These are phyloP conservation scores for Hirundichthys speculiger DNA, from an alignment of 2,113 vertebrate genomes.

Conservation along the genomic window DNA sequence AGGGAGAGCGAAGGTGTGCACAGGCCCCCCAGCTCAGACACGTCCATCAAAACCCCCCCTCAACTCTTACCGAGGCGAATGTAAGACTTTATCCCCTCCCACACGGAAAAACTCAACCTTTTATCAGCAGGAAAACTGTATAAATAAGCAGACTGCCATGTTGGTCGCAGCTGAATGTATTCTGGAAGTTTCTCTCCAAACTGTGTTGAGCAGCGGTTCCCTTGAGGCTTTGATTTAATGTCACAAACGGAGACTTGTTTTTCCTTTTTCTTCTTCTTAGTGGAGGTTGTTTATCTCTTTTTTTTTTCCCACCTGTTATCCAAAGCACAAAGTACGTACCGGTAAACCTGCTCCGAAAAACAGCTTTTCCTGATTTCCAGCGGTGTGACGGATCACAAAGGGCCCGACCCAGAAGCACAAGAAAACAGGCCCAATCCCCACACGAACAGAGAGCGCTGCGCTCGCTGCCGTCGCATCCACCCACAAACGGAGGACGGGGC, in stretches of 20 bases:
- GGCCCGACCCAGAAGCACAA: conserved; percentile 6
- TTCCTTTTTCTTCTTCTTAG: neutral
- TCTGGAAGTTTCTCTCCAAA: conserved; percentile 45
- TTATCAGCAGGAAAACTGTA: conserved; percentile 15
- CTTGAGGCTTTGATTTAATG: no score
- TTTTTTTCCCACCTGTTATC: conserved; percentile 21
- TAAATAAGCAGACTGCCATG: conserved; percentile 35
- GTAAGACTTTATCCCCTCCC: conserved; percentile 22
- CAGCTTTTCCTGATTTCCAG: conserved; percentile 47
- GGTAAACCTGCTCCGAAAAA: conserved; percentile 1
- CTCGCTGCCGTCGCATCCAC: no score
- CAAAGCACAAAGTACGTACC: conserved; percentile 8
- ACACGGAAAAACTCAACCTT: conserved; percentile 40
- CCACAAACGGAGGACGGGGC: no score
- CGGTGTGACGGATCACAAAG: conserved; percentile 3
- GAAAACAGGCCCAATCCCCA: no score
- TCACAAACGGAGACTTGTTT: no score
- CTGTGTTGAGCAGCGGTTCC: no score
- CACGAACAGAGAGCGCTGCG: neutral
- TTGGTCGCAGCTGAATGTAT: conserved; percentile 67
- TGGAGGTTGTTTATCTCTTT: neutral
- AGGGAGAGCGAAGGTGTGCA: conserved; percentile 41
- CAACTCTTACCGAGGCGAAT: conserved; percentile 44
- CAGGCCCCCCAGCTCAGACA: conserved; percentile 68
- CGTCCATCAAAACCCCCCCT: conserved; percentile 31